Base-by-base conservation (phyloP, 92 coral and sea anemone genomes). In the Meandrina meandrites region DNA sequence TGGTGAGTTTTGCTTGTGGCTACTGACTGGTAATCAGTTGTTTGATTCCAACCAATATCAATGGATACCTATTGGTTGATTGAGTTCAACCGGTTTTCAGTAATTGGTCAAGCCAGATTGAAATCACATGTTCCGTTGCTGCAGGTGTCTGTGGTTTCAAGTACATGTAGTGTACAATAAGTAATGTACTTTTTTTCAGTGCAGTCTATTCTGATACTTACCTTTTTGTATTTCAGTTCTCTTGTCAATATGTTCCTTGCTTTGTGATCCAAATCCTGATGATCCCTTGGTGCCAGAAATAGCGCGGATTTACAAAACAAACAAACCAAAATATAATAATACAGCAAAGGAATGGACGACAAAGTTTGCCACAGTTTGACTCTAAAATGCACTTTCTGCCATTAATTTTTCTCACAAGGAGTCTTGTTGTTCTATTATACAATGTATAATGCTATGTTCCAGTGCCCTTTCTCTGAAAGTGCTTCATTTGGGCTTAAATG, bases 231-330 rank as follows among this genome's bases (percentile, higher is more conserved):
- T 87, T 82, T 60, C 96, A 96, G 99, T 96, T 88, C 98, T 97
- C 77, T 89, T 97, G 91, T 97, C 99, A 85, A 97, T 97, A 89
- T 97, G 99, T 93, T 97, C 99, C 77, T 94, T 97, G 90, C 93
- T 97, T 86, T 90, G 94, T 76, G 99, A 97, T 76, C 99, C 99
- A 48, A 97, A 97, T 90, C 99, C 99, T 57, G 99, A 97, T 86
- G 99, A 97, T 70, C 99, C 99, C 32, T 88, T 97, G 88, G 98
- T 97, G 81, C 99, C 99, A 35, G 99, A 97, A 69, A 92, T 97
- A 84, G 99, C 99, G 27, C 98, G 98, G 57, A 75, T 92, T 37
- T 97, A 93, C 91, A 97, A 97, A 95, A 92, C 96, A 47, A 96
- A 97, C 93, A 94, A 90, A 87, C 81, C 80, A 21, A 97, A 57